Conservation (phyloP, 2,888 invertebrate genomes). For the Meghimatium bilineatum region DNA sequence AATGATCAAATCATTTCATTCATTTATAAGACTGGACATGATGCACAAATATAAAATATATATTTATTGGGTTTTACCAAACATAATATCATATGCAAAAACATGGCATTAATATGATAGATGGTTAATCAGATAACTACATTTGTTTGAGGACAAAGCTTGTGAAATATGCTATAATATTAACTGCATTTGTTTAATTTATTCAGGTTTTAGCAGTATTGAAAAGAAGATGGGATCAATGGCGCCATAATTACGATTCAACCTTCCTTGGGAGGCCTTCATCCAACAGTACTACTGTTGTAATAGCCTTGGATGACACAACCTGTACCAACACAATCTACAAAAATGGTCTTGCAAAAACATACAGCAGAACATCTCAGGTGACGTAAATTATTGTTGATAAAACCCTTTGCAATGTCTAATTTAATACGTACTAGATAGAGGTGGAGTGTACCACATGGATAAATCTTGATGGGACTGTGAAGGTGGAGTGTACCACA, state of each 20-base stretch:
- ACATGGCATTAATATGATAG: too few relatives aligned
- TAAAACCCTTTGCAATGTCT: not conserved
- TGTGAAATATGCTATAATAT: too few relatives aligned
- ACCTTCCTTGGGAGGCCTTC: constrained; percentile 34
- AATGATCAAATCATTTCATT: too few relatives aligned
- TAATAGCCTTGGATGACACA: constrained; percentile 46
- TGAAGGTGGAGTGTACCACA: too few relatives aligned
- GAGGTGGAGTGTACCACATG: too few relatives aligned
- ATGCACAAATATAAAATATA: too few relatives aligned
- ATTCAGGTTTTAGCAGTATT: constrained; percentile 49
- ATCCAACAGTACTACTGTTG: constrained; percentile 48
- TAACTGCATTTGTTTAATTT: not conserved
- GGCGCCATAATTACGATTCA: constrained; percentile 41
- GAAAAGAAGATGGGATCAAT: constrained; percentile 46
- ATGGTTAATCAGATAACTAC: too few relatives aligned
- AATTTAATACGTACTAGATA: not conserved
- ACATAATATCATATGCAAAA: too few relatives aligned
- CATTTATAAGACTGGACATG: too few relatives aligned
- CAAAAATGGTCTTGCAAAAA: constrained; percentile 33
- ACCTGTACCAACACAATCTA: not conserved
- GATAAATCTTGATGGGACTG: too few relatives aligned
- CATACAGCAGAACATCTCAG: constrained; percentile 30
- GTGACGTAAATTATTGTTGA: not conserved
- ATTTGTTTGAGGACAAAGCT: too few relatives aligned
- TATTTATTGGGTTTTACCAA: too few relatives aligned